Conservation (phyloP, 2,113 vertebrate species). For the Pomatorhinus ruficollis region DNA sequence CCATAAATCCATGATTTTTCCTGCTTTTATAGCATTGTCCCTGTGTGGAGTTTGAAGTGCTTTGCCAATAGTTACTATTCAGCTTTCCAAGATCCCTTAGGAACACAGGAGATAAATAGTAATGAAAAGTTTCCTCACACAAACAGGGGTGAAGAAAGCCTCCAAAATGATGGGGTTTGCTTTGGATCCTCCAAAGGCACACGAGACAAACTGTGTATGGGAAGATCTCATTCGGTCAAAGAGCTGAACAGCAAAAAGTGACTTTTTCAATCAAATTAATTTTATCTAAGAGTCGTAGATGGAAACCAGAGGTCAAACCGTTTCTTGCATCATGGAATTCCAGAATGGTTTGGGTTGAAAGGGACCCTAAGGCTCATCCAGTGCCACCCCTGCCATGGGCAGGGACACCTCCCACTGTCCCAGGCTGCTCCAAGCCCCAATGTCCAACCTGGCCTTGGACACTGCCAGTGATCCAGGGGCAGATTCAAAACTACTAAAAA, state of each 20-base stretch:
- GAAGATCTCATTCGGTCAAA: not conserved
- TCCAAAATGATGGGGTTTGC: not conserved
- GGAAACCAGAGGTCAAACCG: not conserved
- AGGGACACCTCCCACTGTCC: not conserved
- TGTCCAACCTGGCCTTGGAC: not conserved
- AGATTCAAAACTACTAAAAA: not conserved
- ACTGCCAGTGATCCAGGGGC: not conserved
- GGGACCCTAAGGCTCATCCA: fast-evolving
- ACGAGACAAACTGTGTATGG: not conserved
- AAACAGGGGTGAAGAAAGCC: not conserved
- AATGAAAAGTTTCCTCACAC: not conserved
- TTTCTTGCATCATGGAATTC: not conserved
- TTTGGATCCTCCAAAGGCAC: not conserved
- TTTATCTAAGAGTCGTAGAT: not conserved
- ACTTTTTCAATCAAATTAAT: not conserved
- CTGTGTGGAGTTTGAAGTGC: not conserved
- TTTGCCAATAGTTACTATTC: not conserved
- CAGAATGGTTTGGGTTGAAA: not conserved
- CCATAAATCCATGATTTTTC: not conserved
- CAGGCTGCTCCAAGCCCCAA: not conserved
- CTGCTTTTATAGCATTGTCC: not conserved
- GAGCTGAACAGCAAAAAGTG: not conserved
- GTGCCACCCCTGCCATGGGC: not conserved
- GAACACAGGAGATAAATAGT: not conserved
- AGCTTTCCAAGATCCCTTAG: not conserved